Evolutionary conservation across 2,888 invertebrate genomes (phyloP).

Genomic region (Seira sanloemensis): DNA sequence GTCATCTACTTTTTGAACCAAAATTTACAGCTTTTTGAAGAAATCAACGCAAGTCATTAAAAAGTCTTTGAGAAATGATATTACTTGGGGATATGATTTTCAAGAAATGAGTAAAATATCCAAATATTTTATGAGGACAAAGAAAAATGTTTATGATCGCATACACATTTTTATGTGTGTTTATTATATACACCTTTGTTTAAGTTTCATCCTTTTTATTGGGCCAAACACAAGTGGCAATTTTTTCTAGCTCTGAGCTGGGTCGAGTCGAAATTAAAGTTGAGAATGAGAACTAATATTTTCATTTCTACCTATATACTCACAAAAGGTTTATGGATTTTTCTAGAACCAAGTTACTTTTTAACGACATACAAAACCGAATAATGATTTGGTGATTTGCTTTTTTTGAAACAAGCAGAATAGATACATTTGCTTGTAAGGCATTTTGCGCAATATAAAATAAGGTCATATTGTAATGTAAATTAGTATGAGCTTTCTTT

Average conservation of each 20-base stretch:
- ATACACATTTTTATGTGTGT: not conserved
- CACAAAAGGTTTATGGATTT: not conserved
- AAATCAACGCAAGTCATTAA: slow-evolving; percentile 54
- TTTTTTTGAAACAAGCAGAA: not conserved
- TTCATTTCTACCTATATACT: slow-evolving; percentile 28
- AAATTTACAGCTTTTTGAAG: slow-evolving; percentile 50
- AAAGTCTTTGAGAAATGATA: slow-evolving; percentile 27
- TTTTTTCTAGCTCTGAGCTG: slow-evolving; percentile 43
- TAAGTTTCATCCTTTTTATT: not conserved
- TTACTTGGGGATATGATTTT: not conserved
- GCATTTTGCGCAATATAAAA: slow-evolving; percentile 34
- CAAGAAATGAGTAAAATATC: slow-evolving; percentile 30
- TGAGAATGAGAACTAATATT: slow-evolving; percentile 26
- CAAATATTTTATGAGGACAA: slow-evolving; percentile 50
- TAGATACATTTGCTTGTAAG: slow-evolving; percentile 1
- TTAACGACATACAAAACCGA: not conserved
- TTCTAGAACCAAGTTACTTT: too few species aligned
- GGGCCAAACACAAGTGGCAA: slow-evolving; percentile 33
- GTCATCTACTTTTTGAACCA: not conserved
- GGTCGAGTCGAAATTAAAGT: slow-evolving; percentile 50
- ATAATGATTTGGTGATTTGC: slow-evolving; percentile 4
- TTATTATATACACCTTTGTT: not conserved
- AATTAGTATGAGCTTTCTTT: slow-evolving; percentile 49
- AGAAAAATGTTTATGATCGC: slow-evolving; percentile 30
- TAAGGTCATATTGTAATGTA: slow-evolving; percentile 51